Evolutionary conservation across 1,140 invertebrate genomes (phyloP).

Genomic region (Daktulosphaira vitifoliae): DNA sequence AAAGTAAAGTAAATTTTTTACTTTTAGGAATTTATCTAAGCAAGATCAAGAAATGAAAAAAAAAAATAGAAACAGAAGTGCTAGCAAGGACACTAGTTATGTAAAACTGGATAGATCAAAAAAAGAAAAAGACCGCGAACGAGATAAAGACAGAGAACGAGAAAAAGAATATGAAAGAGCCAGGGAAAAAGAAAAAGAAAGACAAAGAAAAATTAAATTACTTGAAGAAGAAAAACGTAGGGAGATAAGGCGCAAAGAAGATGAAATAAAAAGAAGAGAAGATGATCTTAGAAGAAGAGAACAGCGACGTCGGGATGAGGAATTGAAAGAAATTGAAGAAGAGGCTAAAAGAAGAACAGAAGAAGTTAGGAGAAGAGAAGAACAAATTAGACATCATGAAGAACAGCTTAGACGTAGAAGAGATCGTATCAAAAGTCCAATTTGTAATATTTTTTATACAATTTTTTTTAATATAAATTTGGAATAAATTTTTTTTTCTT

Average conservation of each 20-base stretch:
- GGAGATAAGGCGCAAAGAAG: conserved; percentile 33
- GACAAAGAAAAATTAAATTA: conserved; percentile 39
- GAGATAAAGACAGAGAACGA: conserved; percentile 43
- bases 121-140: conserved; percentile 42
- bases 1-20: not conserved
- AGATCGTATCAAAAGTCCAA: conserved; percentile 26
- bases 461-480: too few species aligned
- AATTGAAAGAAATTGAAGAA: conserved; percentile 43
- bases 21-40: not conserved
- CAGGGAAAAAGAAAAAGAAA: conserved; percentile 45
- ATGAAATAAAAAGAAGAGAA: conserved; percentile 43
- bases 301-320: conserved; percentile 40
- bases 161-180: conserved; percentile 43
- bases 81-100: conserved; percentile 1
- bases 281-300: conserved; percentile 40
- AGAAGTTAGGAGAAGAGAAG: conserved; percentile 37
- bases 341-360: conserved; percentile 44
- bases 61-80: conserved; percentile 8
- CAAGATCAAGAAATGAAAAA: conserved; percentile 20
- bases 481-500: not conserved
- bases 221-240: conserved; percentile 22
- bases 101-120: conserved; percentile 36
- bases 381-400: conserved; percentile 41
- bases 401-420: conserved; percentile 17
- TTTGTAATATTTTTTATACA: not conserved